phyloP scores from a whole-genome alignment of 2,113 vertebrate genomes.

The Toxotes jaculatrix region DNA sequence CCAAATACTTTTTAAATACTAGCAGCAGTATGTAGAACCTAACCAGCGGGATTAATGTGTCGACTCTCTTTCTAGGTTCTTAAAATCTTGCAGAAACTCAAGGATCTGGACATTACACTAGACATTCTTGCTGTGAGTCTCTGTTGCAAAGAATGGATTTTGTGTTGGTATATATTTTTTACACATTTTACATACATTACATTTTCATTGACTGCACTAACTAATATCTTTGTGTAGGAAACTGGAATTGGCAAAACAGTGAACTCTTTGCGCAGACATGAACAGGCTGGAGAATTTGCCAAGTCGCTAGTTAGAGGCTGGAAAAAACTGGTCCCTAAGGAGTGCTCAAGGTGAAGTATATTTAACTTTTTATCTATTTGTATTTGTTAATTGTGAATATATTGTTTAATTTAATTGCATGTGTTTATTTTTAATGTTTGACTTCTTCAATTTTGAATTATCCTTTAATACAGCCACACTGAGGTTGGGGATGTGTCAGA shows the following conservation, averaged over 20 bases:
- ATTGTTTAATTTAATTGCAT: not conserved
- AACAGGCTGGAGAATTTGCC: slow-evolving; percentile 84
- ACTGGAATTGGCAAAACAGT: slow-evolving; percentile 88
- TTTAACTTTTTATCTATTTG: not conserved
- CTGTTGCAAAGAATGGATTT: not conserved
- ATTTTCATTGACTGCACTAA: slow-evolving; percentile 4
- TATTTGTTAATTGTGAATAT: too few species aligned
- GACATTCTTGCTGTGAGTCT: slow-evolving; percentile 89
- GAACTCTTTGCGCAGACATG: slow-evolving; percentile 86
- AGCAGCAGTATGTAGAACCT: not conserved
- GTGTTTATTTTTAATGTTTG: not conserved
- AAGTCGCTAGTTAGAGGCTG: slow-evolving; percentile 84
- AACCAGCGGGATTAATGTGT: not conserved
- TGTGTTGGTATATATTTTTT: not conserved
- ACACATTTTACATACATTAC: too few species aligned
- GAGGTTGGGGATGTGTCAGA: slow-evolving; percentile 29
- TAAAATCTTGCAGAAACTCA: slow-evolving; percentile 85
- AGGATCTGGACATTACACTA: slow-evolving; percentile 87
- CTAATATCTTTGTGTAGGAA: slow-evolving; percentile 77
- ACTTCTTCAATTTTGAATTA: not conserved
- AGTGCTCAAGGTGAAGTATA: slow-evolving; percentile 77
- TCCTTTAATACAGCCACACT: slow-evolving; percentile 48
- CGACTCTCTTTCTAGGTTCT: slow-evolving; percentile 83
- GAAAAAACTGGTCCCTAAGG: slow-evolving; percentile 84
- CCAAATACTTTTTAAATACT: not conserved